Conservation (phyloP, 2,113 vertebrate genomes). For the Narcine bancroftii region DNA sequence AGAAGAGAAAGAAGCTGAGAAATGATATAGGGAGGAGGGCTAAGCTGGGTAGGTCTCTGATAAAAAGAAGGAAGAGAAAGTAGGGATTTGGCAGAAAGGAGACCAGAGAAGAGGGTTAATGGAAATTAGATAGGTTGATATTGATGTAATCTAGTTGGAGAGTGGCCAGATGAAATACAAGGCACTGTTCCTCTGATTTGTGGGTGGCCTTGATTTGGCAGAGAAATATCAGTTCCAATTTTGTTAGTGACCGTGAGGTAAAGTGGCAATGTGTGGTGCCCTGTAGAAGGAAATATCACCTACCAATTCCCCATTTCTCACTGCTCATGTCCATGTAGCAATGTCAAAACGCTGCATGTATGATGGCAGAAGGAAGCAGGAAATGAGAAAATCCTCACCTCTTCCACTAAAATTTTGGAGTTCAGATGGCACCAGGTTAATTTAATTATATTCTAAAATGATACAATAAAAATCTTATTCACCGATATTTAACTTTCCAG, state of each 20-base stretch:
- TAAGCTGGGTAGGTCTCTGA: no score
- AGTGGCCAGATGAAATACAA: no score
- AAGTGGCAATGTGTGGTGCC: not conserved
- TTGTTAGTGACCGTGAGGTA: not conserved
- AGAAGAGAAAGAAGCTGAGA: no score
- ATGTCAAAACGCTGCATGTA: constrained; percentile 46
- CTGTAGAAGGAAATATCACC: not conserved
- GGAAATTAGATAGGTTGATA: no score
- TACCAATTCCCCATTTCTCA: not conserved
- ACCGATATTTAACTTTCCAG: not conserved
- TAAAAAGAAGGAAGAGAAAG: no score
- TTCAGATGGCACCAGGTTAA: not conserved
- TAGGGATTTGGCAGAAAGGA: no score
- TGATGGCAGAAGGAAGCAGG: constrained; percentile 45
- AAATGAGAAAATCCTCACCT: constrained; percentile 39
- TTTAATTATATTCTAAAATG: not conserved
- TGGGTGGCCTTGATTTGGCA: no score
- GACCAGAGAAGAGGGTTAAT: no score
- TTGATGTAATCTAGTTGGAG: no score
- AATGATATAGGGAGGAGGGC: no score
- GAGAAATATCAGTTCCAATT: not conserved
- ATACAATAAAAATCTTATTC: not conserved
- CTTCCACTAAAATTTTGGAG: no score
- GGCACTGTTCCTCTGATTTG: no score
- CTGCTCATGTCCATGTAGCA: constrained; percentile 49